A percentile compares a stretch with the other conserved stretches of the same genome.
Conservation (phyloP, 1,140 invertebrate genomes). For the Nixonia krombeini region DNA sequence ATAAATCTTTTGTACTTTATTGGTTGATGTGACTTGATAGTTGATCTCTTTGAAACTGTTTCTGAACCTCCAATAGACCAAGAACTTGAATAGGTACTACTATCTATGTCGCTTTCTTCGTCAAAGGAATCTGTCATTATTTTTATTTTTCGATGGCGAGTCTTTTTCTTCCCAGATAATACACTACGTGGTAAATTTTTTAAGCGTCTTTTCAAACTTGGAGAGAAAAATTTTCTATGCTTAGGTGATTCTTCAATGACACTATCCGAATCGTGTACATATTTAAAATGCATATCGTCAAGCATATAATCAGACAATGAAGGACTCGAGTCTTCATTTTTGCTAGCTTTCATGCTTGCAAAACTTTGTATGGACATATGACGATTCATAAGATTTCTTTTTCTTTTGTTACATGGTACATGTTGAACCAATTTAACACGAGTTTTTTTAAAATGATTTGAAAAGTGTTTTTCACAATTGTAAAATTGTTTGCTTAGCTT, state of each 20-base stretch:
- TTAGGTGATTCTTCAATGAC: constrained; percentile 68
- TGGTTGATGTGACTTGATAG: constrained; percentile 37
- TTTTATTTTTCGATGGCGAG: constrained; percentile 60
- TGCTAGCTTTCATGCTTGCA: constrained; percentile 9
- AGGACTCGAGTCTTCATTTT: constrained; percentile 42
- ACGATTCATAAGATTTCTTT: constrained; percentile 15
- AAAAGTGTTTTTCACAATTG: constrained; percentile 27
- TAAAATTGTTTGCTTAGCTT: constrained; percentile 49
- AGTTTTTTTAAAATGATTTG: constrained; percentile 25
- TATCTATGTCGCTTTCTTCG: constrained; percentile 60
- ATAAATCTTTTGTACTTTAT: constrained; percentile 66
- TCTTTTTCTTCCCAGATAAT: constrained; percentile 66
- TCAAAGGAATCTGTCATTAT: constrained; percentile 60
- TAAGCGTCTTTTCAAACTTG: constrained; percentile 71
- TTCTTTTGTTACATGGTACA: too few species aligned
- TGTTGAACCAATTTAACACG: too few species aligned
- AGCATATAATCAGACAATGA: constrained; percentile 56
- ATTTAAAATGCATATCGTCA: constrained; percentile 63
- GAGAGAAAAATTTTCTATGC: constrained; percentile 68
- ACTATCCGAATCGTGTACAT: constrained; percentile 74
- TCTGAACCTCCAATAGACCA: constrained; percentile 52
- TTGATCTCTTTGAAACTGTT: constrained; percentile 37
- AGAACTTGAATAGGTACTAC: constrained; percentile 50
- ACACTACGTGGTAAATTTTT: constrained; percentile 73
- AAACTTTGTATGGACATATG: constrained; percentile 38